Evolutionary conservation across 2,888 invertebrate genomes (phyloP), one percentile per base, ranked within the genome.

Genomic region (Augiades crinisus): DNA sequence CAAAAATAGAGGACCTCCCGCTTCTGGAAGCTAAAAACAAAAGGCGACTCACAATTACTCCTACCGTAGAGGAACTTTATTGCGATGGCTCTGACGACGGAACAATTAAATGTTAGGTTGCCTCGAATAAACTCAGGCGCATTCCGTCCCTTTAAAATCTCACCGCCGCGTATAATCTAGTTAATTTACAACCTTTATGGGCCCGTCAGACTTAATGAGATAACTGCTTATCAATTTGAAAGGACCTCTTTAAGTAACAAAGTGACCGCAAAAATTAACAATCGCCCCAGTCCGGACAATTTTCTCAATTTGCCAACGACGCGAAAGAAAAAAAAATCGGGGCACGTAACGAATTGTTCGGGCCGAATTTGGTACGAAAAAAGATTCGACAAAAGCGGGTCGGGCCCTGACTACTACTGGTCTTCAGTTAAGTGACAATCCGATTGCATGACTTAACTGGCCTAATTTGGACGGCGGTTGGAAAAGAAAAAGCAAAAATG

Each of bases 361-460:
- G 65, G 34, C 74, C 73, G 58, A 74, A 70, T 73, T 77, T 67
- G 75, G 78, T 22, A 7, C 13, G 37, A 44, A 51, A 49, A 38
- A 65, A 66, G 65, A 68, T 57, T 64, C 61, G 62, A 76, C 74
- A 75, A 76, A 78, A 70, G 30, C 36, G 73, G 58, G 57, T 53
- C 45, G 59, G 60, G 49, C 41, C 58, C 64, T 55, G 75, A 81
- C 84, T 84, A 81, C 84, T 84, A 84, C 86, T 81, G 83, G 85
- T 82, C 79, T 86, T 83, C 71, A 70, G 66, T 61, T 68, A 65
- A 70, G 78, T 78, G 80, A 78, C 78, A 75, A 81, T 74, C 78
- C 68, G 66, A 64, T 75, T 65, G 73, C 76, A 75, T 79, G 76
- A 76, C 70, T 71, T 70, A 72, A 68, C 72, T 73, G 75, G 76